Percentiles rank a stretch among this genome's conserved stretches.
These are phyloP conservation scores for Myotis vivesi DNA, from an alignment of 2,797 vertebrate genomes.

Conservation along the genomic window DNA sequence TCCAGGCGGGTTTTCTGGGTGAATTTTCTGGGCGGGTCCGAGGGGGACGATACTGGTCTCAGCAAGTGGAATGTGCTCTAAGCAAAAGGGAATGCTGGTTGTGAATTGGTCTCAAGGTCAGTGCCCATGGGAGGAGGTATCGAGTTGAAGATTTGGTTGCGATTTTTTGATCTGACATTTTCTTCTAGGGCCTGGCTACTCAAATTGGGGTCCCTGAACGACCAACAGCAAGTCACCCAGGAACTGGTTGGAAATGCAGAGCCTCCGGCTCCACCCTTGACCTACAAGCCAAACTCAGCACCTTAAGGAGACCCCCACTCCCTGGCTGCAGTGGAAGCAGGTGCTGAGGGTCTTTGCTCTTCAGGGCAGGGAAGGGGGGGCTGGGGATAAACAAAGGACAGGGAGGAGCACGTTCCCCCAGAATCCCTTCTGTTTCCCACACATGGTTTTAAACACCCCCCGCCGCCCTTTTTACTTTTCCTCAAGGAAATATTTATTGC, in stretches of 20 bases:
- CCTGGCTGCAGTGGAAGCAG: background rate
- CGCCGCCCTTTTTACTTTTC: background rate
- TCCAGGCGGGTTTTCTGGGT: too few species aligned
- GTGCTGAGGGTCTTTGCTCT: background rate
- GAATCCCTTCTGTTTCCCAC: background rate
- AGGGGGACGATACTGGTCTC: too few species aligned
- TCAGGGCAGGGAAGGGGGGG: too few species aligned
- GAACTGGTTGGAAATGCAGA: background rate
- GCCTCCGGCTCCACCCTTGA: background rate
- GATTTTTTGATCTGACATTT: background rate
- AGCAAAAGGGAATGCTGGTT: too few species aligned
- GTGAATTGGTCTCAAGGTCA: too few species aligned
- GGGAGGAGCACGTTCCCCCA: background rate
- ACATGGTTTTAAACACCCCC: background rate
- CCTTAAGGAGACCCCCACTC: too few species aligned
- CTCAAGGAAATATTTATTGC: constrained; percentile 29
- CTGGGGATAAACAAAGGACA: background rate
- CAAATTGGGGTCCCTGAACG: background rate
- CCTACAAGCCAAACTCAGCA: background rate
- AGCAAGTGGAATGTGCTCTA: too few species aligned
- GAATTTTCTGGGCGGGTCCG: accelerated
- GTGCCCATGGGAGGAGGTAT: too few species aligned
- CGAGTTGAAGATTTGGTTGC: too few species aligned
- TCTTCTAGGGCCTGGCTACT: background rate
- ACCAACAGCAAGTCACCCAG: background rate